phyloP scores from a whole-genome alignment of 1,140 invertebrate species.

The Cotesia chilonis region DNA sequence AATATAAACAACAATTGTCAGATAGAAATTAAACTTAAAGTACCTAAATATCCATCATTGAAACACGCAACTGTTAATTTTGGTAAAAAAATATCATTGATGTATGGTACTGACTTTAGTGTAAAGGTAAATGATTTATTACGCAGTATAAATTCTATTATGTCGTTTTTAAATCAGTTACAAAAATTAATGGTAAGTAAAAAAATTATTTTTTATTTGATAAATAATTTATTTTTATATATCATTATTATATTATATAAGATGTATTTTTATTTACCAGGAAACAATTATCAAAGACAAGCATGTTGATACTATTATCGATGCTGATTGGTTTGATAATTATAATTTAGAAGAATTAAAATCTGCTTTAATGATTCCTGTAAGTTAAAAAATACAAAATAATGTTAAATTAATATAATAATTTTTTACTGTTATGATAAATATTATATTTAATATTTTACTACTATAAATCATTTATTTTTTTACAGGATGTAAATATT shows the following conservation, averaged over 20 bases:
- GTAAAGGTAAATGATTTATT: constrained; percentile 39
- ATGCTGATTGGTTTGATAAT: constrained; percentile 4
- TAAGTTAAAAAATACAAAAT: constrained; percentile 30
- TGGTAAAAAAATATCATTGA: constrained; percentile 43
- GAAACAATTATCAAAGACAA: constrained; percentile 27
- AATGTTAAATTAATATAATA: constrained; percentile 5
- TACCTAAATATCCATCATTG: constrained; percentile 50
- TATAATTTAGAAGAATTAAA: constrained; percentile 45
- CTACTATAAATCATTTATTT: constrained; percentile 34
- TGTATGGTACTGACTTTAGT: constrained; percentile 43
- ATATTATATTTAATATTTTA: constrained; percentile 5
- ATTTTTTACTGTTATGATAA: constrained; percentile 23
- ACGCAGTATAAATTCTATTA: constrained; percentile 38
- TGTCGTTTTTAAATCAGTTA: constrained; percentile 47
- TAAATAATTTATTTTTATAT: constrained; percentile 5
- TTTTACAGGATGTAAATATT: constrained; percentile 41
- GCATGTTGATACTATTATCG: not conserved
- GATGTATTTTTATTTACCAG: not conserved
- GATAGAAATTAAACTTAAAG: constrained; percentile 48
- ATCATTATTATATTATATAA: not conserved
- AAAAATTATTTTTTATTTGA: constrained; percentile 19
- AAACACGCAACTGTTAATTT: constrained; percentile 43
- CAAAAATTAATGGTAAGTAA: constrained; percentile 47
- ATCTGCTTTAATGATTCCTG: constrained; percentile 41
- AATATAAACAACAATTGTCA: constrained; percentile 37